These are phyloP conservation scores for Antrozous pallidus DNA, from an alignment of 2,797 vertebrate genomes.

Conservation along the genomic window DNA sequence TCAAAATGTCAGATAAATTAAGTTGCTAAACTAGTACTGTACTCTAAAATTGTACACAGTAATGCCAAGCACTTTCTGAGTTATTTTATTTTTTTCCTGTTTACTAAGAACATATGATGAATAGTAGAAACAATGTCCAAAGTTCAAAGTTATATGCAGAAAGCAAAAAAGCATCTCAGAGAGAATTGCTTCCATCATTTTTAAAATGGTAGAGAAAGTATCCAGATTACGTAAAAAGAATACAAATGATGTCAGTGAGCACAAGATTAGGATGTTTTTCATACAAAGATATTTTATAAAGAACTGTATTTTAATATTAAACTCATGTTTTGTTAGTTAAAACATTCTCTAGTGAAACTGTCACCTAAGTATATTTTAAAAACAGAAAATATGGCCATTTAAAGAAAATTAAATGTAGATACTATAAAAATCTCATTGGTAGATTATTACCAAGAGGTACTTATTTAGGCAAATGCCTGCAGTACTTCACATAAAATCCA, in stretches of 20 bases:
- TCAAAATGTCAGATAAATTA: slow-evolving; percentile 65
- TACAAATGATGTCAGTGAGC: neutral
- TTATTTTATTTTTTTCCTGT: neutral
- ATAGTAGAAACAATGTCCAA: neutral
- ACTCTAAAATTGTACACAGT: slow-evolving; percentile 37
- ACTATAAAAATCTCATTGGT: neutral
- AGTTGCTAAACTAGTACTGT: slow-evolving; percentile 27
- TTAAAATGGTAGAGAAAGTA: neutral
- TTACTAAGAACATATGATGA: neutral
- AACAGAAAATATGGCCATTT: neutral
- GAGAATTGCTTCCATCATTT: neutral
- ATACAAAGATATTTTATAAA: neutral
- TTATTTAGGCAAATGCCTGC: neutral
- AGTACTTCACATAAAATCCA: neutral
- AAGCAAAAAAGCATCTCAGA: neutral
- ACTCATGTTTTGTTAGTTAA: neutral
- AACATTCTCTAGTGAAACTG: neutral
- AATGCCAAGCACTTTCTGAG: slow-evolving; percentile 1
- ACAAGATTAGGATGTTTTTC: neutral
- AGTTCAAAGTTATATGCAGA: slow-evolving; percentile 28
- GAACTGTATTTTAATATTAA: neutral
- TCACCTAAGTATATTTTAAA: neutral
- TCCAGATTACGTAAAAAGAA: neutral
- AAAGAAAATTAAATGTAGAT: neutral
- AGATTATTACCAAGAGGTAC: neutral